These are phyloP conservation scores for Corapipo altera DNA, from an alignment of 2,113 vertebrate genomes.

Conservation along the genomic window DNA sequence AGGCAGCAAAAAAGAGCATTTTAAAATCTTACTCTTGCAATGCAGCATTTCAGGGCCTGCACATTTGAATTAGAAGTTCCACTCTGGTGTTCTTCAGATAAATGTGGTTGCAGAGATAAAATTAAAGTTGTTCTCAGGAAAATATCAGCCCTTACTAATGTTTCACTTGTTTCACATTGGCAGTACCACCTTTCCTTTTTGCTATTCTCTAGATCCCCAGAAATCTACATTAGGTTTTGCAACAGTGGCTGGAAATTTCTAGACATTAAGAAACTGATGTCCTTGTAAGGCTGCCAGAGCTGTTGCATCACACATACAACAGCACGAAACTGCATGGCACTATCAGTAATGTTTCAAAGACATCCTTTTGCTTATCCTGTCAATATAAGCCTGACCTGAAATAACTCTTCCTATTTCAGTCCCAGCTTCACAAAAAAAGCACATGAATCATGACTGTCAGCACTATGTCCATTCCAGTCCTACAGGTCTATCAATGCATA, in stretches of 20 bases:
- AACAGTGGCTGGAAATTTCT: constrained; percentile 40
- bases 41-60: neutral
- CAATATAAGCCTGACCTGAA: constrained; percentile 51
- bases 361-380: constrained; percentile 42
- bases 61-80: neutral
- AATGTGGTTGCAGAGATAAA: neutral
- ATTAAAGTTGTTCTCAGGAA: neutral
- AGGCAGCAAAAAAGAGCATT: neutral
- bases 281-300: constrained; percentile 63
- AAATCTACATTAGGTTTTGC: constrained; percentile 33
- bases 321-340: neutral
- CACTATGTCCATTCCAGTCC: neutral
- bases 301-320: constrained; percentile 35
- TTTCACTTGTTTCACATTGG: neutral
- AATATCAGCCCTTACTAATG: neutral
- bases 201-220: neutral
- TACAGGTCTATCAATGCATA: neutral
- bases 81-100: neutral
- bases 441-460: neutral
- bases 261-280: constrained; percentile 62
- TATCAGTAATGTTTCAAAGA: constrained; percentile 34
- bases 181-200: neutral
- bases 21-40: neutral
- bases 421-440: neutral
- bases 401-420: constrained; percentile 10